These are phyloP conservation scores for Philantomba maxwellii DNA, from an alignment of 2,113 vertebrate species.

Conservation along the genomic window DNA sequence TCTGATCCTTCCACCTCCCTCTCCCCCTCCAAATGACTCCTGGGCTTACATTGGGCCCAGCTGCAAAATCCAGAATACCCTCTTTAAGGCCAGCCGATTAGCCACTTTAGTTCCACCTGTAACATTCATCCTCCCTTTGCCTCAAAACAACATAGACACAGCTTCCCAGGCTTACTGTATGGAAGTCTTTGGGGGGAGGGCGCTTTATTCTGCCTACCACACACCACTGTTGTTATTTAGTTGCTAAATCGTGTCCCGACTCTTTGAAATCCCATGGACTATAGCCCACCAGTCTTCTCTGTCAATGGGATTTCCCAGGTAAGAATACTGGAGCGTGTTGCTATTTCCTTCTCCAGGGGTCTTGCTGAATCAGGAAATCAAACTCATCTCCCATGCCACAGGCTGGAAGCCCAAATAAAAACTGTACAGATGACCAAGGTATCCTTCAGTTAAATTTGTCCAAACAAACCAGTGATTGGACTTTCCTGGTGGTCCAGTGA, in stretches of 20 bases:
- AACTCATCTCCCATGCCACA: not conserved
- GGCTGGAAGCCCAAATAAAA: not conserved
- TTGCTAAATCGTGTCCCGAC: not conserved
- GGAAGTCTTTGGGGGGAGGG: not conserved
- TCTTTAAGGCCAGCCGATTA: not conserved
- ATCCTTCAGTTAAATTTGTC: not conserved
- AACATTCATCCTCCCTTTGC: not conserved
- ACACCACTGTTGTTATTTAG: not conserved
- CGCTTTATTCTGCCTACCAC: not conserved
- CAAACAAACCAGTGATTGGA: not conserved
- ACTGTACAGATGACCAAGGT: not conserved
- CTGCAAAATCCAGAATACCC: not conserved
- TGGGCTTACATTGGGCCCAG: not conserved
- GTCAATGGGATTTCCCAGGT: not conserved
- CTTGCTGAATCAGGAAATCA: not conserved
- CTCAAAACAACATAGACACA: not conserved
- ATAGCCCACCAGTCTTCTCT: not conserved
- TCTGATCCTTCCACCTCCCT: not conserved
- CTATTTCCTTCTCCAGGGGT: not conserved
- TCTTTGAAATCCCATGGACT: not conserved
- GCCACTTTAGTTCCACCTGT: not conserved
- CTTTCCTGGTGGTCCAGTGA: not conserved
- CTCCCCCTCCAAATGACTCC: not conserved
- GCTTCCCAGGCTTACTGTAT: not conserved
- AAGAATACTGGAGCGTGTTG: not conserved